These are phyloP conservation scores for Clostera curtula DNA, from an alignment of 2,888 invertebrate species.

Conservation along the genomic window DNA sequence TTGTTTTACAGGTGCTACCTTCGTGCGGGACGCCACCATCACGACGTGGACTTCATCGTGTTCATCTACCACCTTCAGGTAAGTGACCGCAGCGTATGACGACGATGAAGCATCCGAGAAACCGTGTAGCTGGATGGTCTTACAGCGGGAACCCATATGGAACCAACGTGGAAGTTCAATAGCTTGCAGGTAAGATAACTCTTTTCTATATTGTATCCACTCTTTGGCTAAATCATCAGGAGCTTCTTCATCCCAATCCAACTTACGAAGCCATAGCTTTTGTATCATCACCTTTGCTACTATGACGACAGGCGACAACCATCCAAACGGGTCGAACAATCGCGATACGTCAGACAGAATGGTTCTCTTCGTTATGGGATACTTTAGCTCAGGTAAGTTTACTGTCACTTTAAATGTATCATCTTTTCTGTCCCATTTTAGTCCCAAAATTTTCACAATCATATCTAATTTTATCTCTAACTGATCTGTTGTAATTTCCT, in stretches of 20 bases:
- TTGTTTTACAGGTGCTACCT: constrained; percentile 19
- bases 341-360: too few relatives aligned
- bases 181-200: too few relatives aligned
- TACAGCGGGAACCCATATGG: too few relatives aligned
- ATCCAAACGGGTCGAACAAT: too few relatives aligned
- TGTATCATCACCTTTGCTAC: too few relatives aligned
- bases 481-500: constrained; percentile 5
- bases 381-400: constrained; percentile 7
- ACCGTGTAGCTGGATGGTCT: constrained; percentile 13
- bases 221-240: too few relatives aligned
- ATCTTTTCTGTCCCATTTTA: constrained; percentile 1
- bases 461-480: constrained; percentile 7
- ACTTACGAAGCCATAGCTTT: too few relatives aligned
- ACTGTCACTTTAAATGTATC: constrained; percentile 2
- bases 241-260: too few relatives aligned
- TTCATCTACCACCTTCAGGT: constrained; percentile 7
- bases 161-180: too few relatives aligned
- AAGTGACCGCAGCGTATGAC: constrained; percentile 14
- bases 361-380: constrained; percentile 5
- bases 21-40: constrained; percentile 13
- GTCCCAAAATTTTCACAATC: constrained; percentile 3
- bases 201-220: too few relatives aligned
- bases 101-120: constrained; percentile 15
- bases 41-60: constrained; percentile 3
- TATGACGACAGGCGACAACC: too few relatives aligned